Evolutionary conservation across 2,797 vertebrate species (phyloP), one percentile per base, ranked within the genome.

Genomic region (Cyclopterus lumpus): DNA sequence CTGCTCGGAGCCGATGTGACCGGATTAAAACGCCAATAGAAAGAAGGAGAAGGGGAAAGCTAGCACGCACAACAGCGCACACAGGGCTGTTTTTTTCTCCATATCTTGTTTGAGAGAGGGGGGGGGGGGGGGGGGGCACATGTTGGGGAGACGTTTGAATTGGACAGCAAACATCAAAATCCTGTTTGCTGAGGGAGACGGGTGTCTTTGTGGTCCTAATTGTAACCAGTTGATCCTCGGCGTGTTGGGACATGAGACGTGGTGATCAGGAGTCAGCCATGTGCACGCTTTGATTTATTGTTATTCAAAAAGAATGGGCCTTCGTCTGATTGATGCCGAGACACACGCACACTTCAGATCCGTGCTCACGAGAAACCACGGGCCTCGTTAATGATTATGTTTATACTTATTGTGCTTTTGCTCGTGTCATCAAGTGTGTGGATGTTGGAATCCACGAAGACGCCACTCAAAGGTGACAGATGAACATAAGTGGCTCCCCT

Each of bases 1-100:
- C 94, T 95, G 94, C 94, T 94, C 84, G 63, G 92, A 92, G 71
- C 91, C 71, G 88, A 88, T 89, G 92, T 91, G 90, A 92, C 89
- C 80, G 93, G 93, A 94, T 95, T 94, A 94, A 94, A 59, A 92
- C 40, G 30, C 77, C 86, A 89, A 64, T 87, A 53, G 89, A 91
- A 90, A 91, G 88, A 86, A 91, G 87, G 81, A 87, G 84, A 92
- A 91, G 85, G 83, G 85, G n/a, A 51, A 88, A 90, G 76, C 72
- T 60, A 67, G 87, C 83, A 65, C 60, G 75, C 80, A 53, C 79
- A 51, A 51, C n/a, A 26, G 60, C 16, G 69, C 69, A 64, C 67
- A 66, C 46, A 5, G 28, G 14, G 73, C 40, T 12, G 46, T 3
- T 49, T n/a, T 49, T 20, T n/a, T 8, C 73, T 2, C 65, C 38